These are phyloP conservation scores for Siderastrea siderea DNA, from an alignment of 92 coral and sea anemone genomes.

Conservation along the genomic window DNA sequence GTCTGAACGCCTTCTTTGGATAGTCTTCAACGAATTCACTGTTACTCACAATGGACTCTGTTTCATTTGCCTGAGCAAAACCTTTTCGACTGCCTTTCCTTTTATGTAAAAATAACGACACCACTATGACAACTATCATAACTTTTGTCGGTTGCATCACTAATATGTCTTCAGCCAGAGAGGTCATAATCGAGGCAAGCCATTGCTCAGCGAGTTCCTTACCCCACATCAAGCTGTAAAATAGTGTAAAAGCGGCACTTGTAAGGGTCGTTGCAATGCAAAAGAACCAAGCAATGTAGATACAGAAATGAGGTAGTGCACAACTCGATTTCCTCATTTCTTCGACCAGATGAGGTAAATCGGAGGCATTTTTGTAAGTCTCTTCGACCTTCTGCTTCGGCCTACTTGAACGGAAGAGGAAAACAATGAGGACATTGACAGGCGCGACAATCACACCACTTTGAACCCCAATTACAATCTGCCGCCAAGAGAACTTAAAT, in stretches of 20 bases:
- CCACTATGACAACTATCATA: neutral
- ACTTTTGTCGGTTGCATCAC: constrained; percentile 1
- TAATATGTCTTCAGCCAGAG: constrained; percentile 12
- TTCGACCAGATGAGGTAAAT: neutral
- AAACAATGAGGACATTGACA: neutral
- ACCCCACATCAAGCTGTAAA: constrained; percentile 37
- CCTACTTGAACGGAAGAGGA: neutral
- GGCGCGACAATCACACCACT: neutral
- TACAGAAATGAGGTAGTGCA: neutral
- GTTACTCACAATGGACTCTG: neutral
- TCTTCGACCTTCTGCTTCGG: neutral
- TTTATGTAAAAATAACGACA: neutral
- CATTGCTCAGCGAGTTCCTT: constrained; percentile 22
- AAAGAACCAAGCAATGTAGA: constrained; percentile 19
- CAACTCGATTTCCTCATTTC: neutral
- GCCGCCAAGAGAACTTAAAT: constrained; percentile 13
- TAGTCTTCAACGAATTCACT: constrained; percentile 9
- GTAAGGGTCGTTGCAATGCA: constrained; percentile 1
- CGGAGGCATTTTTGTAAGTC: neutral
- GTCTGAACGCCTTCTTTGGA: constrained; percentile 17
- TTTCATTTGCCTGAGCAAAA: neutral
- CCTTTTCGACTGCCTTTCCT: neutral
- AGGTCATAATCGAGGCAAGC: constrained; percentile 10
- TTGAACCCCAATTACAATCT: neutral
- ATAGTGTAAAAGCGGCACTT: constrained; percentile 20